Evolutionary conservation across 2,797 vertebrate species (phyloP).

Genomic region (Cygnus olor): DNA sequence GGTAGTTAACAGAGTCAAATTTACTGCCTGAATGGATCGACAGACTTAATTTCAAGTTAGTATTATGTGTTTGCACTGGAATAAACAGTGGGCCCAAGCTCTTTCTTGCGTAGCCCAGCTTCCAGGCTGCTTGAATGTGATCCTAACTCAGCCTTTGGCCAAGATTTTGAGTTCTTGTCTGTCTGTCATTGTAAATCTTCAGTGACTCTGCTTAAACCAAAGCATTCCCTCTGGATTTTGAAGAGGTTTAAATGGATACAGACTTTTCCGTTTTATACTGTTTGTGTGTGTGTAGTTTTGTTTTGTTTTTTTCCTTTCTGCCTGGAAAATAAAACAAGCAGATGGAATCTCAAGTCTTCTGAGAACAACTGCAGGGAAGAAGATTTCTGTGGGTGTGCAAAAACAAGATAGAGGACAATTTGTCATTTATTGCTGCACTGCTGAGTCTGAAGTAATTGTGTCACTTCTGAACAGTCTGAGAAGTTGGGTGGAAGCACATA

Average conservation of each 20-base stretch:
- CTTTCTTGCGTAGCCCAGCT: neutral
- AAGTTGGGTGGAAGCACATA: neutral
- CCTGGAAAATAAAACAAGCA: slow-evolving; percentile 47
- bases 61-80: neutral
- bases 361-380: neutral
- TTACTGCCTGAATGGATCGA: neutral
- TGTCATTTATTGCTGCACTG: slow-evolving; percentile 40
- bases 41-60: neutral
- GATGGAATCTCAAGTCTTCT: slow-evolving; percentile 32
- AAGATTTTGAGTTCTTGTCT: neutral
- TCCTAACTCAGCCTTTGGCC: neutral
- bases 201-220: neutral
- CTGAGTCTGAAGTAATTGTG: slow-evolving; percentile 48
- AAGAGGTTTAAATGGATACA: slow-evolving; percentile 19
- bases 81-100: neutral
- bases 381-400: slow-evolving; percentile 19
- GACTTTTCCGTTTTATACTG: neutral
- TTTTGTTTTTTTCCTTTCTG: neutral
- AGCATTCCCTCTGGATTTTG: neutral
- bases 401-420: slow-evolving; percentile 48
- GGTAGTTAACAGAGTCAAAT: neutral
- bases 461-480: neutral
- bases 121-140: neutral
- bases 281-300: neutral
- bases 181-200: neutral